Conservation (phyloP, 53 echinoderm and acorn worm species). For the Henricia sp. region DNA sequence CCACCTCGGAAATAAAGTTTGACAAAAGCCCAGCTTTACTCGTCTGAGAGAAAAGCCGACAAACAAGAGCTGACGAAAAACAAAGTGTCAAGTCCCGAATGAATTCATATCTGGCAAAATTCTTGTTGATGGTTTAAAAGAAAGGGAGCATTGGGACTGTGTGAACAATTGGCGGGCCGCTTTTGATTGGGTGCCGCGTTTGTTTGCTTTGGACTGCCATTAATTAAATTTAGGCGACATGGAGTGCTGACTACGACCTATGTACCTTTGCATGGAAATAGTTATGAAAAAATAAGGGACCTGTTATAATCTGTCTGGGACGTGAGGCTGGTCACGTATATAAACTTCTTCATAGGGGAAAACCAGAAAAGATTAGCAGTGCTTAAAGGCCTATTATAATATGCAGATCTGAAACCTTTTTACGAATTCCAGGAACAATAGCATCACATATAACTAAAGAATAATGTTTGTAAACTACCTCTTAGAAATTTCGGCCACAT, state of each 20-base stretch:
- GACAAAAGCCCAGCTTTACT: not conserved
- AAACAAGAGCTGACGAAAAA: not conserved
- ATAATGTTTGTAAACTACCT: no score
- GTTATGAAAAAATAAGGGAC: conserved; percentile 8
- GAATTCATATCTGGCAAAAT: no score
- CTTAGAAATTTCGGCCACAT: no score
- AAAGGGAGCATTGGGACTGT: not conserved
- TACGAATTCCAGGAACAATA: no score
- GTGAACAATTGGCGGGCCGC: not conserved
- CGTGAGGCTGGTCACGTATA: conserved; percentile 3
- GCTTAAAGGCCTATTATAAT: no score
- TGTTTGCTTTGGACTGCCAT: conserved; percentile 16
- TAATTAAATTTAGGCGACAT: conserved; percentile 28
- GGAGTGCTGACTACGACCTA: conserved; percentile 18
- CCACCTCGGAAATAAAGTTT: no score
- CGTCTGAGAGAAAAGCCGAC: not conserved
- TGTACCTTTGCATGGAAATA: not conserved
- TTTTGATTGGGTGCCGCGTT: conserved; percentile 1
- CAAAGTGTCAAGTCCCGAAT: no score
- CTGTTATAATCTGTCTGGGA: not conserved
- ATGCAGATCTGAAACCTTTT: no score
- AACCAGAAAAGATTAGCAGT: no score
- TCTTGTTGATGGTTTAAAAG: not conserved
- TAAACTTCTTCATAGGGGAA: no score
- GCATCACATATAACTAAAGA: no score